Evolutionary conservation across 1,140 invertebrate genomes (phyloP).

Genomic region (Lerema accius): DNA sequence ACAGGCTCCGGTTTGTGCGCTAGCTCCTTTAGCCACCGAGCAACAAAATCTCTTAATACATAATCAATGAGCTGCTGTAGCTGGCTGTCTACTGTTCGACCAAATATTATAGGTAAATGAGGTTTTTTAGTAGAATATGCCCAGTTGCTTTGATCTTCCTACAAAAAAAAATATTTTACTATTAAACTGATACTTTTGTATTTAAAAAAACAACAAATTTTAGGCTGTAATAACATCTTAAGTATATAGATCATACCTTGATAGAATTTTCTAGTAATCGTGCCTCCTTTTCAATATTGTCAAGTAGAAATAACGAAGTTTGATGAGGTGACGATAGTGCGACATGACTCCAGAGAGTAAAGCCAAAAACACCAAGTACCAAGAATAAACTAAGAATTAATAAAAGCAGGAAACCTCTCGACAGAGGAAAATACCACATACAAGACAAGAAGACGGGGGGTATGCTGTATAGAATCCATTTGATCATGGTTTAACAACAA

Average conservation of each 20-base stretch:
- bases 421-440: constrained; percentile 60
- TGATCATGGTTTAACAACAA: constrained; percentile 50
- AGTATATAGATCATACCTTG: constrained; percentile 51
- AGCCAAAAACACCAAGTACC: constrained; percentile 52
- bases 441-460: constrained; percentile 51
- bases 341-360: constrained; percentile 75
- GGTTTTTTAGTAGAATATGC: constrained; percentile 64
- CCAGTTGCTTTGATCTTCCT: constrained; percentile 72
- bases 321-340: constrained; percentile 78
- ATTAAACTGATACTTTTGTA: too few relatives aligned
- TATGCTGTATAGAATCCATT: constrained; percentile 53
- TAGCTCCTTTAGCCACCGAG: constrained; percentile 88
- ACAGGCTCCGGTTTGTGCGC: constrained; percentile 84
- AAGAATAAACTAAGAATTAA: constrained; percentile 56
- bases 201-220: constrained; percentile 18
- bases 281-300: constrained; percentile 75
- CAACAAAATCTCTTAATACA: constrained; percentile 90
- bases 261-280: constrained; percentile 66
- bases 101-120: constrained; percentile 89
- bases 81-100: constrained; percentile 91
- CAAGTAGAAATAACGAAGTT: constrained; percentile 70
- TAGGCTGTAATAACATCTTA: constrained; percentile 2
- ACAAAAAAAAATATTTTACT: constrained; percentile 39
- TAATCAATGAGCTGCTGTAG: constrained; percentile 93
- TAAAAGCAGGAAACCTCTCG: constrained; percentile 59